These are phyloP conservation scores for Hypomecis atomaria DNA, from an alignment of 2,888 invertebrate species.

Conservation along the genomic window DNA sequence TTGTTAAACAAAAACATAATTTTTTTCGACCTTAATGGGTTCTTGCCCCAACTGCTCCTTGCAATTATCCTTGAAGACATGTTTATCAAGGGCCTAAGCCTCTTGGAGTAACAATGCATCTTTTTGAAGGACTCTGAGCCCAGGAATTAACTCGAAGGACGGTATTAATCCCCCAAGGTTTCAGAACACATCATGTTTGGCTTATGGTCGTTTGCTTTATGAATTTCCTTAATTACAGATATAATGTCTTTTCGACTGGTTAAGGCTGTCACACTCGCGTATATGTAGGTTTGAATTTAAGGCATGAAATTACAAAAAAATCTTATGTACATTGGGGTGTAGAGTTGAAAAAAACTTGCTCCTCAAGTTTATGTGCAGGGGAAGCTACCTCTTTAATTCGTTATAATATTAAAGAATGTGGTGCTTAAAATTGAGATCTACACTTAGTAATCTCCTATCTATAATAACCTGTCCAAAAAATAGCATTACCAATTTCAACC, in stretches of 20 bases:
- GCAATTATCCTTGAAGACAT: conserved; percentile 58
- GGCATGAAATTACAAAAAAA: too few species aligned
- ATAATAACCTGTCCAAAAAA: too few species aligned
- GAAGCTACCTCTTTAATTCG: too few species aligned
- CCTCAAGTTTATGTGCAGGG: too few species aligned
- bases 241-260: not conserved
- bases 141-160: conserved; percentile 26
- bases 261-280: not conserved
- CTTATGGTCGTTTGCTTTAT: not conserved
- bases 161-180: conserved; percentile 19
- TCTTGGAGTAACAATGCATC: conserved; percentile 51
- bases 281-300: too few species aligned
- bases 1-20: too few species aligned
- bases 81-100: conserved; percentile 48
- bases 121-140: conserved; percentile 45
- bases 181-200: not conserved
- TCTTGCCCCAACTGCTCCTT: conserved; percentile 22
- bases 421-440: too few species aligned
- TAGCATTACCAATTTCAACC: too few species aligned
- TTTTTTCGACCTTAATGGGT: not conserved
- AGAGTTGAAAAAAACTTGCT: too few species aligned
- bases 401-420: too few species aligned
- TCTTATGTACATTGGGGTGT: too few species aligned
- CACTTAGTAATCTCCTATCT: too few species aligned
- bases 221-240: conserved; percentile 1